These are phyloP conservation scores for Scaptomyza tumidula DNA, from an alignment of 2,888 invertebrate species.

Conservation along the genomic window DNA sequence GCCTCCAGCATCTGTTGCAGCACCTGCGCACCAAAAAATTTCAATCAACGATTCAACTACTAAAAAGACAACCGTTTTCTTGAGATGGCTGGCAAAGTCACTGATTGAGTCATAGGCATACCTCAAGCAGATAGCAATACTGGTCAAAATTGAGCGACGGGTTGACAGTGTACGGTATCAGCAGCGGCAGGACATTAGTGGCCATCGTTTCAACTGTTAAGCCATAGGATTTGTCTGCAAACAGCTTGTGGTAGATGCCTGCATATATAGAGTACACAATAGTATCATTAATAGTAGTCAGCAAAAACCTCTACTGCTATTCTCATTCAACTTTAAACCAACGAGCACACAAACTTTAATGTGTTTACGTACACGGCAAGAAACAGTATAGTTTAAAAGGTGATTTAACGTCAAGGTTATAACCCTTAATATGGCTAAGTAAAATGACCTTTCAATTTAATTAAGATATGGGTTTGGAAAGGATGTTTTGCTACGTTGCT, in stretches of 20 bases:
- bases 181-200: slow-evolving; percentile 95
- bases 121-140: slow-evolving; percentile 90
- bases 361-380: neutral
- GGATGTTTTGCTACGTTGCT: no score
- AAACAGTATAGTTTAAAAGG: neutral
- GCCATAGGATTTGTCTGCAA: slow-evolving; percentile 95
- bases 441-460: no score
- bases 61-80: neutral
- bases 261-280: slow-evolving; percentile 51
- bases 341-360: slow-evolving; percentile 1
- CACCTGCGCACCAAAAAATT: slow-evolving; percentile 85
- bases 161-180: slow-evolving; percentile 96
- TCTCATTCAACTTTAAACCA: slow-evolving; percentile 2
- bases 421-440: no score
- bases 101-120: slow-evolving; percentile 40
- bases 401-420: no score
- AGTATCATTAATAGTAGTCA: slow-evolving; percentile 22
- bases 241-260: slow-evolving; percentile 96
- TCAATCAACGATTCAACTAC: slow-evolving; percentile 7
- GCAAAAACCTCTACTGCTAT: slow-evolving; percentile 4
- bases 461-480: no score
- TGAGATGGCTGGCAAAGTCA: neutral
- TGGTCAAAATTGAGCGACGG: slow-evolving; percentile 93
- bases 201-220: slow-evolving; percentile 96
- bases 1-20: slow-evolving; percentile 96